These are phyloP conservation scores for Hypomesus transpacificus DNA, from an alignment of 2,113 vertebrate genomes.

Conservation along the genomic window DNA sequence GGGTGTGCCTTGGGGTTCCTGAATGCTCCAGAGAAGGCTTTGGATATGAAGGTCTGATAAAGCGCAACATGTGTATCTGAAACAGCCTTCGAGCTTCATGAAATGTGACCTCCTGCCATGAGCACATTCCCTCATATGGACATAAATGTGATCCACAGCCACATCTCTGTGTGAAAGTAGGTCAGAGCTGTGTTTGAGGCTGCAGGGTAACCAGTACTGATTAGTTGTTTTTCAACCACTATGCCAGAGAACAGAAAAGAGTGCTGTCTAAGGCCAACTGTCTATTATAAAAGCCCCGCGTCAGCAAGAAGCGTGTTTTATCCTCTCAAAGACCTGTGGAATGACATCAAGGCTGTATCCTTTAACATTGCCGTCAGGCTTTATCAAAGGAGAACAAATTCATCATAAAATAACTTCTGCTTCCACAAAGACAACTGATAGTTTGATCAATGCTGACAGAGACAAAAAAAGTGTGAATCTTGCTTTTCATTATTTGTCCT, in stretches of 20 bases:
- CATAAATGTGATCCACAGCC: not conserved
- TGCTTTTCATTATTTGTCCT: too few species aligned
- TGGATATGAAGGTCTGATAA: not conserved
- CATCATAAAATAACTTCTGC: too few species aligned
- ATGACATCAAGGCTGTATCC: not conserved
- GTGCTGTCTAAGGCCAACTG: not conserved
- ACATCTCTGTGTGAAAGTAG: not conserved
- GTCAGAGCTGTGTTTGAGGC: not conserved
- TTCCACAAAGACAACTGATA: too few species aligned
- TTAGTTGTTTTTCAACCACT: not conserved
- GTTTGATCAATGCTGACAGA: too few species aligned
- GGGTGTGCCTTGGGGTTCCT: too few species aligned
- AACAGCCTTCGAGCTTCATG: not conserved
- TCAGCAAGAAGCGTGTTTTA: not conserved
- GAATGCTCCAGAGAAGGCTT: too few species aligned
- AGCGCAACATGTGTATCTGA: not conserved
- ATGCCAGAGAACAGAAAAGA: too few species aligned
- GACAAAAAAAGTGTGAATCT: too few species aligned
- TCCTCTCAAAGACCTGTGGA: not conserved
- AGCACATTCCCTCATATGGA: conserved; percentile 2
- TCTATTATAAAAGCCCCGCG: not conserved
- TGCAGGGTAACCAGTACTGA: not conserved
- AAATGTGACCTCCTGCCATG: not conserved
- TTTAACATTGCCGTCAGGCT: not conserved
- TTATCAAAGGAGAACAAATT: too few species aligned